These are phyloP conservation scores for Iselma pallidipennis DNA, from an alignment of 2,888 invertebrate genomes.

Conservation along the genomic window DNA sequence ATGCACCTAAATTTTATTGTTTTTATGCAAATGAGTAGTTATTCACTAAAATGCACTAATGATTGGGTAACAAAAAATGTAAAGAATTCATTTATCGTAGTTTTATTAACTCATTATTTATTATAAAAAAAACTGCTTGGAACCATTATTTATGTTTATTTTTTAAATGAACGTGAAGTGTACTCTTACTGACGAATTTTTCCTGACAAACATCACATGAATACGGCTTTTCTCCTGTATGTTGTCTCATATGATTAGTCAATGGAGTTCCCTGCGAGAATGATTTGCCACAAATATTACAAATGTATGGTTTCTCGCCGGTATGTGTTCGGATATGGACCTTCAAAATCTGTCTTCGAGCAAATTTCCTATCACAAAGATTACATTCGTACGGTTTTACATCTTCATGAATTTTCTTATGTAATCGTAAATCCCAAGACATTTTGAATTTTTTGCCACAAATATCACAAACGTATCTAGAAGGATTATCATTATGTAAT, in stretches of 20 bases:
- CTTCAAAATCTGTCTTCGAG: neutral
- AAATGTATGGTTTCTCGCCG: slow-evolving; percentile 56
- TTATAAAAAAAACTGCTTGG: too few species aligned
- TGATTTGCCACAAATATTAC: slow-evolving; percentile 50
- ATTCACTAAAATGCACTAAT: too few species aligned
- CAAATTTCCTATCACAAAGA: slow-evolving; percentile 11
- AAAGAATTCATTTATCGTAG: too few species aligned
- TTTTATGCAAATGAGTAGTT: too few species aligned
- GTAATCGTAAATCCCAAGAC: slow-evolving; percentile 37
- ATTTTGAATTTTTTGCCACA: slow-evolving; percentile 24
- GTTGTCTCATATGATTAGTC: slow-evolving; percentile 47
- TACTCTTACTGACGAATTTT: neutral
- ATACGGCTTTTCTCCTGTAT: slow-evolving; percentile 12
- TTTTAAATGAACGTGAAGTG: too few species aligned
- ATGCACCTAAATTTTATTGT: too few species aligned
- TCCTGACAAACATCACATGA: neutral
- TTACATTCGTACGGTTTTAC: neutral
- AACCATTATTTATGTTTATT: slow-evolving; percentile 27
- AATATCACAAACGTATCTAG: neutral
- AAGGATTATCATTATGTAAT: neutral
- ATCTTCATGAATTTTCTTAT: neutral
- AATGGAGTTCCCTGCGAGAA: slow-evolving; percentile 59
- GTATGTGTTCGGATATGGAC: slow-evolving; percentile 36
- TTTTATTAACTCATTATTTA: too few species aligned
- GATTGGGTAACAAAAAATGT: too few species aligned